phyloP scores from a whole-genome alignment of 2,113 vertebrate species.

The Hoplias malabaricus region DNA sequence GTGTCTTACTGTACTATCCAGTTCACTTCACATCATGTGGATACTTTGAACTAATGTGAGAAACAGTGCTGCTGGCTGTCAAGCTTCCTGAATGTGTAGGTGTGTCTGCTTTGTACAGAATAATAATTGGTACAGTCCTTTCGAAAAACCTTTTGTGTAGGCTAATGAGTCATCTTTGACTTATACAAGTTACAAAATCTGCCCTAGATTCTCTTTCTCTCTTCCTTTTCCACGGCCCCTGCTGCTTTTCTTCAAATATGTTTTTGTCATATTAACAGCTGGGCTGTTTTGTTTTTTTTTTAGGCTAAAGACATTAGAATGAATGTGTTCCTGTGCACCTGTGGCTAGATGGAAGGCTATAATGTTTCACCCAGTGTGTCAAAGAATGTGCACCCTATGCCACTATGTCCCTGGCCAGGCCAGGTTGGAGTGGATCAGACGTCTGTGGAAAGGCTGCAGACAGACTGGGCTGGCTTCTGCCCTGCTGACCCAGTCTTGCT shows the following conservation, averaged over 20 bases:
- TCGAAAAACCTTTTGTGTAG: background rate
- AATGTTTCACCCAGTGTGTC: background rate
- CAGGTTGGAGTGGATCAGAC: slow-evolving; percentile 15
- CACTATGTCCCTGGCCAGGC: background rate
- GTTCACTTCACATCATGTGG: background rate
- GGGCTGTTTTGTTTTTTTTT: background rate
- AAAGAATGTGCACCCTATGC: background rate
- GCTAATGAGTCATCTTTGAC: background rate
- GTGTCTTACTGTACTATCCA: background rate
- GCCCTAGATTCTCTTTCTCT: background rate
- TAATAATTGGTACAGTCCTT: background rate
- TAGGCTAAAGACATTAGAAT: background rate
- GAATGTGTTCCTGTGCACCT: background rate
- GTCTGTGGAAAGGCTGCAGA: background rate
- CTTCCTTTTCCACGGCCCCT: background rate
- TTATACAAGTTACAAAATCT: background rate
- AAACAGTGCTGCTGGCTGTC: background rate
- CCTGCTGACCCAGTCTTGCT: slow-evolving; percentile 26
- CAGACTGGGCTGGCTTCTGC: background rate
- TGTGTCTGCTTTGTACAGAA: background rate
- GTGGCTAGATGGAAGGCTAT: too few relatives aligned
- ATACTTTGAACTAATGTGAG: background rate
- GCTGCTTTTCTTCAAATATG: background rate
- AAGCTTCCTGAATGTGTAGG: background rate
- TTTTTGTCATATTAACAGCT: background rate